Evolutionary conservation across 1,140 invertebrate species (phyloP), one percentile per base, ranked within the genome.

Genomic region (Chymomyza costata): DNA sequence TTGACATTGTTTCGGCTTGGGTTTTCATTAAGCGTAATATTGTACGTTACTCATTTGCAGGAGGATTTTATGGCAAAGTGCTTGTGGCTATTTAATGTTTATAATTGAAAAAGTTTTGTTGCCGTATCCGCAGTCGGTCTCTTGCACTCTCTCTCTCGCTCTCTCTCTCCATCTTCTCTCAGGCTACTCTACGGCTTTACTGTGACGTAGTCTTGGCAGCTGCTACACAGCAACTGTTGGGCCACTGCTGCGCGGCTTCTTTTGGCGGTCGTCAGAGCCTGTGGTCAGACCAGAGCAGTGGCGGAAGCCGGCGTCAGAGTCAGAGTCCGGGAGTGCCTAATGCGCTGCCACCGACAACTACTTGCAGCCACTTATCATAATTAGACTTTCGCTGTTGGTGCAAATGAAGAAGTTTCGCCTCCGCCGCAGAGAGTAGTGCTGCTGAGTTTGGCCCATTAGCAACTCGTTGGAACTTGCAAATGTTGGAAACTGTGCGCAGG

Each of bases 61-160:
- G 38, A 18, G 14, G 51, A 65, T 65, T 67, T 67, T 60, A 65
- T 67, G 51, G 55, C 61, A 55, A 67, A 67, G 61, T 67, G 61
- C 65, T 60, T 60, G 65, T 51, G 65, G 65, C 65, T 67, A 65
- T 67, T 67, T 67, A 67, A 65, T 47, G 61, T 67, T 67, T 67
- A 65, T 67, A 67, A 67, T 67, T 67, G 65, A 67, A 67, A 67
- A 67, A 67, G 31, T 67, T 67, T 65, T 67, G 65, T 67, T 64
- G 49, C 46, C 50, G 48, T 32, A 40, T 21, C 21, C 46, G 35
- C 25, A 49, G 17, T 19, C 35, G 41, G 46, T n/a, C 18, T 32
- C 32, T 14, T 39, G 10, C 13, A 19, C 11, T 48, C 21, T 16
- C 17, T 46, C 18, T 17, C 31, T 28, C 31, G 30, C 6, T 11